Base-by-base conservation (phyloP, 2,888 invertebrate species). In the Hedychridium roseum region DNA sequence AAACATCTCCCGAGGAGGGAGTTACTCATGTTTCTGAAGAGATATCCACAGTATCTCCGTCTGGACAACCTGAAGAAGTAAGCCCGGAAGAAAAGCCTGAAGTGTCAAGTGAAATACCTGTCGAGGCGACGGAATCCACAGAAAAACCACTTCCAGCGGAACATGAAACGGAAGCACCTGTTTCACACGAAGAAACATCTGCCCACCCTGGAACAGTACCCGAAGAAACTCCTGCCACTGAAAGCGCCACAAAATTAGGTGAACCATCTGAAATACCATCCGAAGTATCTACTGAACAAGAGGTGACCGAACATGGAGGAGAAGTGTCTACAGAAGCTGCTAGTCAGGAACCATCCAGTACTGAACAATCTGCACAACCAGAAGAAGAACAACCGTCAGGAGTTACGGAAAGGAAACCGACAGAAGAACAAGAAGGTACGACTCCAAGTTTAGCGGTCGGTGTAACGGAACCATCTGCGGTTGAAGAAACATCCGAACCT, bases 1-100 rank as follows among this genome's bases (percentile, higher is more conserved):
- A 66, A 39, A 41, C 1, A 7, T 18, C 53, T 17, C 49, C 57
- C 11, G 55, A 60, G 11, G 39, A 52, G 50, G 43, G 42, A 16
- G 38, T 52, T 6, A 43, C 41, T n/a, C n/a, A n/a, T n/a, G n/a
- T n/a, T n/a, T n/a, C n/a, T n/a, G n/a, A n/a, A 16, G 47, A 54
- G 16, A 38, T 43, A 43, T 37, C 45, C 27, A 46, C 30, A 30
- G 49, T 30, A 26, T 42, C 51, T 15, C 40, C 52, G 2, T 16
- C 37, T 7, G 20, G 54, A 50, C 44, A 45, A 44, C 50, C 48
- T 41, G 40, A 46, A 40, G 21, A 17, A 7, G 50, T 14, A 23
- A 43, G 14, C 27, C 42, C 18, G 41, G 53, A 46, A 16, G 47
- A 52, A 20, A 42, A 51, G 43, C 31, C 57, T 14, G 53, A 45